phyloP scores from a whole-genome alignment of 2,797 vertebrate genomes.

The Sciurus carolinensis region DNA sequence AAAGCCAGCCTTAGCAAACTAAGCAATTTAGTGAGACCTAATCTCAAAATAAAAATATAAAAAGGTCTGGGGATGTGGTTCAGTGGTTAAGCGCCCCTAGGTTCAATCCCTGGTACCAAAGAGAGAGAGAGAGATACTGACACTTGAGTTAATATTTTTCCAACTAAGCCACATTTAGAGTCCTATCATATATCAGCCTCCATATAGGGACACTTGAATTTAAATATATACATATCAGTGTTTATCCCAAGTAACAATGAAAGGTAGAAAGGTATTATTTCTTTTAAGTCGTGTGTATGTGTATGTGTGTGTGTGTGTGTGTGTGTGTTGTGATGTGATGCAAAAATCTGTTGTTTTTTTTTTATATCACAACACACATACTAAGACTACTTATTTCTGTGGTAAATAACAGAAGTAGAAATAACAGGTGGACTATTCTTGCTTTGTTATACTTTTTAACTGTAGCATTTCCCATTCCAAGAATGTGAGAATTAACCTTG shows the following conservation, averaged over 20 bases:
- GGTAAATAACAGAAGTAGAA: conserved; percentile 54
- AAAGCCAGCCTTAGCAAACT: no score
- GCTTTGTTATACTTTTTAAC: conserved; percentile 57
- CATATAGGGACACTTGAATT: neutral
- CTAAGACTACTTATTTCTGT: neutral
- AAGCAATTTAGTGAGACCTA: no score
- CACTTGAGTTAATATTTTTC: neutral
- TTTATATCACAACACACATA: neutral
- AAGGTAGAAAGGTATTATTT: neutral
- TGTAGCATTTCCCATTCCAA: conserved; percentile 62
- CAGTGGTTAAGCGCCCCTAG: no score
- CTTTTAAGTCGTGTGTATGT: neutral
- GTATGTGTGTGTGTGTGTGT: neutral
- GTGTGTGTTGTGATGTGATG: neutral
- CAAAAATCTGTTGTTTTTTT: neutral
- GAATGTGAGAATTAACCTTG: conserved; percentile 58
- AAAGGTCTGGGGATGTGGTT: no score
- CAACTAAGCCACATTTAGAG: neutral
- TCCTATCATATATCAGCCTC: neutral
- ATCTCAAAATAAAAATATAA: no score
- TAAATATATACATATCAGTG: neutral
- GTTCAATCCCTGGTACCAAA: no score
- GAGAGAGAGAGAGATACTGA: neutral
- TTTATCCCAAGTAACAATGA: neutral
- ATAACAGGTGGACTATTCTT: conserved; percentile 31